A percentile compares a stretch with the other conserved stretches of the same genome.
These are phyloP conservation scores for Zygaena filipendulae DNA, from an alignment of 2,888 invertebrate species.

Conservation along the genomic window DNA sequence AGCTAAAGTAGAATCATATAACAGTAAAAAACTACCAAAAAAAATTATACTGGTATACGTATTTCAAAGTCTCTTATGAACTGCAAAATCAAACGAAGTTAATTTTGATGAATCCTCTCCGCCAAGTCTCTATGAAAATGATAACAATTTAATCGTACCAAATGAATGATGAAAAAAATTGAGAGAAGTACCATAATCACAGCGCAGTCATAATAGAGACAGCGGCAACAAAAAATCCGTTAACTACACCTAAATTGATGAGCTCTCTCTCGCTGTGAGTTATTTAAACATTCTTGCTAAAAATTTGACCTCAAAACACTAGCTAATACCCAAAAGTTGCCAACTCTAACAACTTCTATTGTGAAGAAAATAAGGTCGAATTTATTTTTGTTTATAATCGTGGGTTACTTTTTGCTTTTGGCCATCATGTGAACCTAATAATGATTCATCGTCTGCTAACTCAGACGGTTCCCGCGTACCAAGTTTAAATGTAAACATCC, in stretches of 20 bases:
- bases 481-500: too few species aligned
- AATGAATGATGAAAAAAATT: constrained; percentile 7
- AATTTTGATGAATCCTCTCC: too few species aligned
- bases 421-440: constrained; percentile 23
- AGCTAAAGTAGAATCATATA: too few species aligned
- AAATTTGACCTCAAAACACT: constrained; percentile 25
- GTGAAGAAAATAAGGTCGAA: too few species aligned
- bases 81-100: too few species aligned
- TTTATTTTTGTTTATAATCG: constrained; percentile 6
- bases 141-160: too few species aligned
- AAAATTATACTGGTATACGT: too few species aligned
- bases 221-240: constrained; percentile 30
- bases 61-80: too few species aligned
- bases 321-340: constrained; percentile 18
- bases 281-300: constrained; percentile 31
- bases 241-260: constrained; percentile 40
- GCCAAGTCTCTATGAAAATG: too few species aligned
- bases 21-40: too few species aligned
- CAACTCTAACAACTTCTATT: too few species aligned
- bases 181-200: constrained; percentile 24
- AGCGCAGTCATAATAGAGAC: too few species aligned
- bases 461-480: constrained; percentile 32
- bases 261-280: constrained; percentile 39
- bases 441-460: constrained; percentile 44
- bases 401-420: constrained; percentile 12